Conservation (phyloP, 2,888 invertebrate genomes). For the Patella depressa region DNA sequence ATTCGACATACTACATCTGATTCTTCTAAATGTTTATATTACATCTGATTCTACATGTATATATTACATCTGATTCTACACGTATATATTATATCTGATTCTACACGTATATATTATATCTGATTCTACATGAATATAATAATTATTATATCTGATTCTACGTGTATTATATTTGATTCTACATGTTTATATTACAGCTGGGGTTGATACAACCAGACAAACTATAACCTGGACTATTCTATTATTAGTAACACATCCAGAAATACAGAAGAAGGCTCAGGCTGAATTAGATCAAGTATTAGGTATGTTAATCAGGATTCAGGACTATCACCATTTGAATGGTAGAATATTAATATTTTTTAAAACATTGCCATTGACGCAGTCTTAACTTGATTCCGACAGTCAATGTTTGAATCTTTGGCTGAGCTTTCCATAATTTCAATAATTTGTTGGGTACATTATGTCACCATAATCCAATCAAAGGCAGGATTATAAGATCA, state of each 20-base stretch:
- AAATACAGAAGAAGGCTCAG: constrained; percentile 33
- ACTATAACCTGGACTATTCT: constrained; percentile 34
- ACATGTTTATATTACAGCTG: constrained; percentile 30
- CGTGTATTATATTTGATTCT: background rate
- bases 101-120: constrained; percentile 5
- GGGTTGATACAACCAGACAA: constrained; percentile 35
- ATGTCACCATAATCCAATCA: too few relatives aligned
- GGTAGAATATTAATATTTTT: too few relatives aligned
- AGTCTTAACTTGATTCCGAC: too few relatives aligned
- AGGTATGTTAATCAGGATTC: constrained; percentile 18
- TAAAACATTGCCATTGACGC: too few relatives aligned
- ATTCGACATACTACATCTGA: too few relatives aligned
- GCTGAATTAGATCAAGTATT: constrained; percentile 24
- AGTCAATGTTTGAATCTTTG: too few relatives aligned
- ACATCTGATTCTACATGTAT: background rate
- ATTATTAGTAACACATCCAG: constrained; percentile 31
- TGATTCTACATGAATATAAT: background rate
- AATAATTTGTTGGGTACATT: too few relatives aligned
- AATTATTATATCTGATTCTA: background rate
- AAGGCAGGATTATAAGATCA: too few relatives aligned
- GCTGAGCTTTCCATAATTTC: too few relatives aligned
- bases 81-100: background rate
- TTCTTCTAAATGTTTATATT: background rate
- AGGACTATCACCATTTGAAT: too few relatives aligned
- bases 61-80: background rate